A percentile compares a stretch with the other conserved stretches of the same genome.
Conservation (phyloP, 2,113 vertebrate genomes). For the Dromiciops gliroides region DNA sequence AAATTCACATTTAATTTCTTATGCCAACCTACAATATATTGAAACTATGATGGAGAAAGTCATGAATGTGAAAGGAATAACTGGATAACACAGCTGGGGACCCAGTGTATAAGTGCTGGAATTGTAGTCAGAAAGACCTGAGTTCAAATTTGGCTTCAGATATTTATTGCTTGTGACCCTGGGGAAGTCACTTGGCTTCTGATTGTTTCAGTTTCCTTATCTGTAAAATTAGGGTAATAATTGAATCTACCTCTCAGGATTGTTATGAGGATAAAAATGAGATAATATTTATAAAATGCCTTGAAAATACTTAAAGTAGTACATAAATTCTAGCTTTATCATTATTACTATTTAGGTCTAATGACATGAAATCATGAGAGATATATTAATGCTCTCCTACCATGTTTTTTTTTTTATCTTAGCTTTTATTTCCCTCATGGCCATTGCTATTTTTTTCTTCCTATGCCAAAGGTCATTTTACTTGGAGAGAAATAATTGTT, state of each 20-base stretch:
- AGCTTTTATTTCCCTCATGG: not conserved
- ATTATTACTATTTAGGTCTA: not conserved
- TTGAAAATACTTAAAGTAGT: not conserved
- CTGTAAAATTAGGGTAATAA: not conserved
- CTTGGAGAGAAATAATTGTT: not conserved
- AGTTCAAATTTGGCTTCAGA: not conserved
- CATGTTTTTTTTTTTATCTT: not conserved
- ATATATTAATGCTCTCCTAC: not conserved
- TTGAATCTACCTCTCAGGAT: not conserved
- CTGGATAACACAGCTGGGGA: not conserved
- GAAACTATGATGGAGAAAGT: not conserved
- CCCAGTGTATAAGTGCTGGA: not conserved
- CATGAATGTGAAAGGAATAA: not conserved
- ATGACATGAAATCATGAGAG: not conserved
- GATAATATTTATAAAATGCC: not conserved
- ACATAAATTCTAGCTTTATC: not conserved
- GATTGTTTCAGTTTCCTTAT: not conserved
- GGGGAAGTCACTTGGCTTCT: not conserved
- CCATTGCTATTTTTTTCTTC: not conserved
- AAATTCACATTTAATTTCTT: not conserved
- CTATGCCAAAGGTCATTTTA: not conserved
- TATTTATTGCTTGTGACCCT: not conserved
- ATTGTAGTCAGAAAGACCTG: not conserved
- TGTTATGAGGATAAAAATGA: not conserved
- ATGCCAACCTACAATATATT: not conserved